A percentile compares a stretch with the other conserved stretches of the same genome.
These are phyloP conservation scores for Dipodomys stephensi DNA, from an alignment of 2,113 vertebrate species.

Conservation along the genomic window DNA sequence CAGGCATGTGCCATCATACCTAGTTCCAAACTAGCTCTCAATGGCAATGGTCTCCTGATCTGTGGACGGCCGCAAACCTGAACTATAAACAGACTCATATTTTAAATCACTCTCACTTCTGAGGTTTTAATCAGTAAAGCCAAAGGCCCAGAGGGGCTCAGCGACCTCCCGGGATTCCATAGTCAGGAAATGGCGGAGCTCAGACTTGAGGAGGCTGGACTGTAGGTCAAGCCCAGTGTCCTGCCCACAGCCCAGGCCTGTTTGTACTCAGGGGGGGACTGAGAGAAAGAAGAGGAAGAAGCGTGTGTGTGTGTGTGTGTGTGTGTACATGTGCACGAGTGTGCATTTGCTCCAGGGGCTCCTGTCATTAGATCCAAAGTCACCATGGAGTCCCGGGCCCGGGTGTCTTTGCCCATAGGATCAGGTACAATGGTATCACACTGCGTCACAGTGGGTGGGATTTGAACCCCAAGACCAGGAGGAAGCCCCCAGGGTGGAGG, in stretches of 20 bases:
- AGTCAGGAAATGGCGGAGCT: neutral
- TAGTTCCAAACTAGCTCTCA: neutral
- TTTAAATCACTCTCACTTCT: neutral
- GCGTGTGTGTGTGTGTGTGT: neutral
- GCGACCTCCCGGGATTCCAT: neutral
- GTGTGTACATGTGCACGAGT: neutral
- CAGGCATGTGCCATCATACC: neutral
- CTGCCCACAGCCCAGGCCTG: no score
- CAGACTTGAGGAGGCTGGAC: neutral
- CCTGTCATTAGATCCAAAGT: no score
- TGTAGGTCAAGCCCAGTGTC: neutral
- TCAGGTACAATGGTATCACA: no score
- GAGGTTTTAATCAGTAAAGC: no score
- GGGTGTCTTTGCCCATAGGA: no score
- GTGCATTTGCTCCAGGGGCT: neutral
- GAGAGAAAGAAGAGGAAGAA: neutral
- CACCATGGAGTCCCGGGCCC: no score
- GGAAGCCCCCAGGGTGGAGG: no score
- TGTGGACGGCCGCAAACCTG: no score
- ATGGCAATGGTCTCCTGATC: neutral
- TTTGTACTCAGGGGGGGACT: no score
- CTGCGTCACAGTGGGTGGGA: no score
- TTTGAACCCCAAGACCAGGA: no score
- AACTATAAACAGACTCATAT: neutral
- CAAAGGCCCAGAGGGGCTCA: no score